Evolutionary conservation across 1,140 invertebrate genomes (phyloP).

Genomic region (Batillaria attramentaria): DNA sequence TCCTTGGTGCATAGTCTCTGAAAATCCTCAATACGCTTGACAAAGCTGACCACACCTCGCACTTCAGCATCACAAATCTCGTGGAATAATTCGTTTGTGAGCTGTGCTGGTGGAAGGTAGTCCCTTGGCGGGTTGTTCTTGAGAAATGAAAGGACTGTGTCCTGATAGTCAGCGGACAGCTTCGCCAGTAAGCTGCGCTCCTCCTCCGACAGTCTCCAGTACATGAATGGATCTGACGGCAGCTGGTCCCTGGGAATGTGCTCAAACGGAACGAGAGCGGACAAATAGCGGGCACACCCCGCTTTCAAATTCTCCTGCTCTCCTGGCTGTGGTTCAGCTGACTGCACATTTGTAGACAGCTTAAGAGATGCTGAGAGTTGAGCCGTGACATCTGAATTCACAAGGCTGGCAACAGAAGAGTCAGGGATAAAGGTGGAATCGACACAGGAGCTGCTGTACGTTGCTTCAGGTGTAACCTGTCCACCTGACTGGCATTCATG

Average conservation of each 20-base stretch:
- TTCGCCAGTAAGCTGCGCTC: conserved; percentile 23
- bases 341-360: too few relatives aligned
- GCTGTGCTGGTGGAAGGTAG: not conserved
- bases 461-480: too few relatives aligned
- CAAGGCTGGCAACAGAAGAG: not conserved
- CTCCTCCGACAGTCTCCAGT: conserved; percentile 27
- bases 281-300: too few relatives aligned
- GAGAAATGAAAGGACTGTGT: conserved; percentile 26
- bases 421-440: not conserved
- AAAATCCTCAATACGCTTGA: conserved; percentile 28
- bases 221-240: conserved; percentile 25
- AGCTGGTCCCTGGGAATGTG: conserved; percentile 26
- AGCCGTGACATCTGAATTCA: not conserved
- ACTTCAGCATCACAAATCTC: conserved; percentile 16
- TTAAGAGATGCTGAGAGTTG: not conserved
- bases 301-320: too few relatives aligned
- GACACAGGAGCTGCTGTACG: not conserved
- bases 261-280: not conserved
- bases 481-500: too few relatives aligned
- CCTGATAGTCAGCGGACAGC: conserved; percentile 26
- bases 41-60: conserved; percentile 10
- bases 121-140: conserved; percentile 17
- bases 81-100: not conserved
- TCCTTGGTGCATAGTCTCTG: conserved; percentile 10
- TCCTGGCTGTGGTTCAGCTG: too few relatives aligned